phyloP scores from a whole-genome alignment of 2,797 vertebrate species.

The Natrix natrix region DNA sequence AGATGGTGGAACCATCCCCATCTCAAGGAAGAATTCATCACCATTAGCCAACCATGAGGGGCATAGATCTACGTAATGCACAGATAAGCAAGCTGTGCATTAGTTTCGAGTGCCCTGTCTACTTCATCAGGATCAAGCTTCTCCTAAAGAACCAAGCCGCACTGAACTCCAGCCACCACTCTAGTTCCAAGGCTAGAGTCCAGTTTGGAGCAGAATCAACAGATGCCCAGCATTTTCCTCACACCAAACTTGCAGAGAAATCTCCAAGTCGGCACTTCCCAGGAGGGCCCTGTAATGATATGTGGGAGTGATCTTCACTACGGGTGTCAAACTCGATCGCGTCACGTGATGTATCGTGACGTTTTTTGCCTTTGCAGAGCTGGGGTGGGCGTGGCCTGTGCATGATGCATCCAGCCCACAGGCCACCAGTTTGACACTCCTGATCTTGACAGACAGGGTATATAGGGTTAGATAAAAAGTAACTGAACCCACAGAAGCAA shows the following conservation, averaged over 20 bases:
- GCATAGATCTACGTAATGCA: neutral
- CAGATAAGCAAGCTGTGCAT: neutral
- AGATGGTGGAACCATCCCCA: neutral
- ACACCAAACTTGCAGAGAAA: neutral
- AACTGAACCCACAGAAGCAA: neutral
- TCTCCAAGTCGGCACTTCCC: neutral
- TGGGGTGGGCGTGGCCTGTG: too few relatives aligned
- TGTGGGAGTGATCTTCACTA: neutral
- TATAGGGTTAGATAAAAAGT: neutral
- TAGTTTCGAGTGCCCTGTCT: neutral
- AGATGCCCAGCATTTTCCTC: neutral
- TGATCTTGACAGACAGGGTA: neutral
- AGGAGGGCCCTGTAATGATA: neutral
- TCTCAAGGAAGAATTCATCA: neutral
- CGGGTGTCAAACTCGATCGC: too few relatives aligned
- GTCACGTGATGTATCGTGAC: too few relatives aligned
- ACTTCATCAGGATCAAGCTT: neutral
- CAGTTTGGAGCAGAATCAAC: neutral
- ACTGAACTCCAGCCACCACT: neutral
- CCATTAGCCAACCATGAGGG: neutral
- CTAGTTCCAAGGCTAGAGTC: neutral
- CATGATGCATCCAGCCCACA: too few relatives aligned
- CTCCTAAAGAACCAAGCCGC: neutral
- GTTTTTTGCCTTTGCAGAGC: too few relatives aligned
- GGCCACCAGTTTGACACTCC: too few relatives aligned